A percentile compares a stretch with the other conserved stretches of the same genome.
Conservation (phyloP, 2,888 invertebrate genomes). For the Drosophila atroscutellata region DNA sequence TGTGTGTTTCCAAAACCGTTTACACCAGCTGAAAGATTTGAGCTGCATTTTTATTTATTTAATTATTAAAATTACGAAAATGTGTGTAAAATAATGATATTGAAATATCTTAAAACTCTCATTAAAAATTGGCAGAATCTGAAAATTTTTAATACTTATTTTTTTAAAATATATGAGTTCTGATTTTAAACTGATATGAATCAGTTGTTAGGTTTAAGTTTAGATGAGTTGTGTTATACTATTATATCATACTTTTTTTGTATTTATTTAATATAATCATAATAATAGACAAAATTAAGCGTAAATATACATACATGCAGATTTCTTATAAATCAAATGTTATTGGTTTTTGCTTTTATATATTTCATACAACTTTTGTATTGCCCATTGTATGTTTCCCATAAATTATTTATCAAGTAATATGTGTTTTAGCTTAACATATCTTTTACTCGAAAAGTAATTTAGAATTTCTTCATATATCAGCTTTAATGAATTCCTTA, state of each 20-base stretch:
- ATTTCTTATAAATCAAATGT: not conserved
- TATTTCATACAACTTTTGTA: not conserved
- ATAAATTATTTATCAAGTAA: not conserved
- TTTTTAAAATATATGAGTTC: not conserved
- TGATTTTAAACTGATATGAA: not conserved
- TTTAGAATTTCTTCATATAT: not conserved
- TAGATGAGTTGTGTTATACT: no score
- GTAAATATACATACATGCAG: not conserved
- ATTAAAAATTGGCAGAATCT: not conserved
- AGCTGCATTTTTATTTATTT: not conserved
- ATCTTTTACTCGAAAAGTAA: not conserved
- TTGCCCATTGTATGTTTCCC: not conserved
- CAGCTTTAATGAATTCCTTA: not conserved
- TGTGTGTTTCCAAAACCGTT: conserved; percentile 9
- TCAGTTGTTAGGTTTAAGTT: no score
- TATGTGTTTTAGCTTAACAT: not conserved
- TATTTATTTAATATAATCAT: no score
- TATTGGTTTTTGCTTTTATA: not conserved
- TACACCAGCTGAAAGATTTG: not conserved
- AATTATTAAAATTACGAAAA: not conserved
- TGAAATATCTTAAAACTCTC: not conserved
- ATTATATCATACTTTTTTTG: no score
- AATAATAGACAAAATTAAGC: not conserved
- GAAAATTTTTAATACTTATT: rapidly evolving
- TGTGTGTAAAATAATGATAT: not conserved